Evolutionary conservation across 2,888 invertebrate genomes (phyloP), one percentile per base, ranked within the genome.

Genomic region (Plagiodera versicolora): DNA sequence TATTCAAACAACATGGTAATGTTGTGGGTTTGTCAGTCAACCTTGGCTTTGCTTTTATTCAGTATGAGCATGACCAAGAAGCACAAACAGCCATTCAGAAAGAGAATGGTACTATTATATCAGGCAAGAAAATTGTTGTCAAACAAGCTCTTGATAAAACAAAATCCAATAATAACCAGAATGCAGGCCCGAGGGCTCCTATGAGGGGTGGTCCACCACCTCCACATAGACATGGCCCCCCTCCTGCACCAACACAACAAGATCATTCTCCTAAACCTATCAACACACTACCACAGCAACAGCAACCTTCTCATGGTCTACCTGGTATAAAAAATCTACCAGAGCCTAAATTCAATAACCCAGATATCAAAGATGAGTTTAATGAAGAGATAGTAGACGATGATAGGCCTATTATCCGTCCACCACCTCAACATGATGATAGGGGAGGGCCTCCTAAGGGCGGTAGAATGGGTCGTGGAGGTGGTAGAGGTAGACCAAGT

Each of bases 31-130:
- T 91, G 0, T 76, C 88, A n/a, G 81, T 90, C 17, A 91, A 91
- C 71, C 84, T 87, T 67, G 90, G 92, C 54, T 95, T 92, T 79
- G 94, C 92, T 16, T 95, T 95, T 79, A 89, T 95, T 1, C 95
- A 95, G 75, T 95, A 88, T 78, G 90, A 90, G 62, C 84, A 83
- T 18, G 92, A 92, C 69, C 80, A 84, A 1, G 85, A 89, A 71
- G 95, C 94, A 0, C 86, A 87, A 64, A 85, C 86, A 61, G 94
- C 94, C 16, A 91, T 94, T 35, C 79, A 83, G 53, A 85, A 86
- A 55, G 88, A 90, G 64, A 86, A 90, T 78, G 89, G 89, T 19
- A 82, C 84, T 14, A 83, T 86, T 67, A 88, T 93, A 70, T 88
- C 88, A 74, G 90, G 91, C 0, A 87, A 88, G 77, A 84, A 84